A percentile compares a stretch with the other conserved stretches of the same genome.
phyloP scores from a whole-genome alignment of 2,113 vertebrate species.

The Sceloporus tristichus region DNA sequence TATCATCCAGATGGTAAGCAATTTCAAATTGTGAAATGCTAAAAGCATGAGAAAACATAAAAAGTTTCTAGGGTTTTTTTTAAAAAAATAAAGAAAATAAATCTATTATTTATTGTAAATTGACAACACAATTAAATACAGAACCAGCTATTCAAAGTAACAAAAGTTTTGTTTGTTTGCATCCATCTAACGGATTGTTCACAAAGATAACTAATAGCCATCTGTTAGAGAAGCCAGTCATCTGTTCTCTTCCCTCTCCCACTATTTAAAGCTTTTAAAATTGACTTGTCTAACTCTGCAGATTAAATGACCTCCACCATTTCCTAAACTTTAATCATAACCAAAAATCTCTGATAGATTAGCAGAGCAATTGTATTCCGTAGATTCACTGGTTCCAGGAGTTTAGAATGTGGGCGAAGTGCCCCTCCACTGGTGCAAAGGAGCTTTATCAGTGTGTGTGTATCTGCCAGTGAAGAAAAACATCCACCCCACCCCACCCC shows the following conservation, averaged over 20 bases:
- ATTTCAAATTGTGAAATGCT: constrained; percentile 40
- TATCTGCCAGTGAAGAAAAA: no score
- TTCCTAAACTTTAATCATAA: neutral
- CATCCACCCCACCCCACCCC: no score
- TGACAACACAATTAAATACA: neutral
- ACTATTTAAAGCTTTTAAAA: constrained; percentile 4
- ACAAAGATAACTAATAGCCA: constrained; percentile 8
- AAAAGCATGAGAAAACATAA: constrained; percentile 26
- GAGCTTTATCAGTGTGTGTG: no score
- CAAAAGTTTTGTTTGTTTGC: neutral
- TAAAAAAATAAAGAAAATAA: neutral
- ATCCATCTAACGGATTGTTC: constrained; percentile 16
- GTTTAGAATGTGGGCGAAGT: neutral
- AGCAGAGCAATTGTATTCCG: neutral
- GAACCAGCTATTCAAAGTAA: constrained; percentile 8
- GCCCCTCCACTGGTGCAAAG: no score
- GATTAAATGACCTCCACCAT: constrained; percentile 4
- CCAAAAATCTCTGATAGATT: neutral
- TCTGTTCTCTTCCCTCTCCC: constrained; percentile 20
- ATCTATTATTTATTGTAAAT: neutral
- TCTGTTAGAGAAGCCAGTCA: constrained; percentile 23
- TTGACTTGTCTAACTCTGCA: constrained; percentile 6
- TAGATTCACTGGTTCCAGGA: neutral
- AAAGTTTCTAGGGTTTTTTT: constrained; percentile 29
- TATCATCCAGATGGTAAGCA: constrained; percentile 14